Evolutionary conservation across 2,888 invertebrate species (phyloP), one percentile per base, ranked within the genome.

Genomic region (Tanypteryx hageni): DNA sequence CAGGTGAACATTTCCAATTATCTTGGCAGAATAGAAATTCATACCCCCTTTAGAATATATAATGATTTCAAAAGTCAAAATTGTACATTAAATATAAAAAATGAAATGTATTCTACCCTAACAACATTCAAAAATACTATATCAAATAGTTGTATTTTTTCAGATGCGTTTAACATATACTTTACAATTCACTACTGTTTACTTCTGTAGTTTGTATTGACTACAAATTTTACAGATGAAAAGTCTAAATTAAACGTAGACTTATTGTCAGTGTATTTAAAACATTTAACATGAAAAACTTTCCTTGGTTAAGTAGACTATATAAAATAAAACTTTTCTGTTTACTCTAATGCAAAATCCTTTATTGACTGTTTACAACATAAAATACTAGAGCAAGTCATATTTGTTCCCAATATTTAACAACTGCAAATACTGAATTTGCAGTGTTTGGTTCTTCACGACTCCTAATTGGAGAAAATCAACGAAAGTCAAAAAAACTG

Each of bases 331-430:
- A 89, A 89, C 31, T 68, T 89, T 89, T 44, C 44, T 89, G 89
- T 89, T 89, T 68, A 89, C 64, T 89, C 89, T 89, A 89, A 89
- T 89, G 89, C 89, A 89, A 89, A 89, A 89, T 89, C 89, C 89
- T 89, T 89, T 89, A 89, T 89, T 89, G 64, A 89, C 89, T 89
- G 89, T 89, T 89, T 89, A 89, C 89, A 89, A 89, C 89, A 89
- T 89, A 89, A 89, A 89, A 89, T 89, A 89, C 89, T 89, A 89
- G 89, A 89, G 89, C 89, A 89, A 89, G 89, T 89, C 64, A 89
- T 89, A 89, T 89, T 89, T 89, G 89, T 89, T 89, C 89, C 89
- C 89, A 89, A 89, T 89, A 89, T 89, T 89, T 44, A 89, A 89
- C 44, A 64, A 64, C 89, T 68, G 89, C 89, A 89, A 89, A 89